A percentile compares a stretch with the other conserved stretches of the same genome.
Conservation (phyloP, 2,113 vertebrate species). For the Archocentrus centrarchus region DNA sequence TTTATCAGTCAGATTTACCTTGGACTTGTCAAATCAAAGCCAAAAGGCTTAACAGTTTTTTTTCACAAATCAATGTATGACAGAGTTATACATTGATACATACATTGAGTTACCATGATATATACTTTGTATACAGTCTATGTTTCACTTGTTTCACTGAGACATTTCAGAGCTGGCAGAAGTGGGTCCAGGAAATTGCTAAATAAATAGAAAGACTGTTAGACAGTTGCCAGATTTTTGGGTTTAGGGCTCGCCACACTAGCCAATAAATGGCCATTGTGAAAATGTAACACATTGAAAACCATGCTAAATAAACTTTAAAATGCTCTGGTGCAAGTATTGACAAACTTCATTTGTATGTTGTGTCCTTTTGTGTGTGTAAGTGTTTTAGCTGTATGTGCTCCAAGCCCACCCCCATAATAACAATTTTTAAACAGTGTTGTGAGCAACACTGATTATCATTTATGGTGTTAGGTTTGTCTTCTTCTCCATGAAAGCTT, state of each 20-base stretch:
- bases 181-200: not conserved
- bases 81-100: too few species aligned
- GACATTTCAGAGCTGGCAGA: not conserved
- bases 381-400: not conserved
- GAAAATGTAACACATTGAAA: not conserved
- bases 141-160: not conserved
- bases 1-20: too few species aligned
- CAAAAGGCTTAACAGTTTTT: not conserved
- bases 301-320: not conserved
- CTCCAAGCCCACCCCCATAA: not conserved
- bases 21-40: not conserved
- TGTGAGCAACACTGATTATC: not conserved
- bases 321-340: not conserved
- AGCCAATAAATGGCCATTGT: not conserved
- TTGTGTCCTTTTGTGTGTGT: not conserved
- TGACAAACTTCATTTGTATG: not conserved
- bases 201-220: not conserved
- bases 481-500: not conserved
- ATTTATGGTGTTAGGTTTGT: not conserved
- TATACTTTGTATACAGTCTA: not conserved
- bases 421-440: not conserved
- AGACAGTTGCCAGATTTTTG: too few species aligned
- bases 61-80: not conserved
- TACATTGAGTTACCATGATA: not conserved
- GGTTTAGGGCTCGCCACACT: not conserved